Base-by-base conservation (phyloP, 1,140 invertebrate species). In the Atta colombica region DNA sequence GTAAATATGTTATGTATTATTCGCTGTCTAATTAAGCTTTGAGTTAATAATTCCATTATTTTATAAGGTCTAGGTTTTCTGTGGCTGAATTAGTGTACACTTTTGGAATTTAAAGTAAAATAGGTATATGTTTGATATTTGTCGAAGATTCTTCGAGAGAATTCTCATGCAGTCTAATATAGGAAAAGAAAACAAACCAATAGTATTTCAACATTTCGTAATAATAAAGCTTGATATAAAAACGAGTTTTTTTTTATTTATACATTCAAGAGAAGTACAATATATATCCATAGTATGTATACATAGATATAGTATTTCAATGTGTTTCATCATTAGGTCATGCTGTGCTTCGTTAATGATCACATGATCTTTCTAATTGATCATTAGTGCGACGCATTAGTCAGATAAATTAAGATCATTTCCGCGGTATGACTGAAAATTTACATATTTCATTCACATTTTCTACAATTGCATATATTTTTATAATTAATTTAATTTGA, bases 331-430 rank as follows among this genome's bases (percentile, higher is more conserved):
- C 2, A 25, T 77, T 77, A 61, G 7, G 1, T 77, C 16, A 39
- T 28, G 12, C 12, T 25, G 8, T 25, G 14, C 3, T 45, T 21
- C 16, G 10, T 39, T 45, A 63, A 28, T 51, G 21, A 61, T 28
- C 58, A 45, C 39, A 25, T 49, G 39, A 49, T 63, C 21, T 63
- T 28, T 8, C 25, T 31, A 49, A 77, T 63, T 45, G 2, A 45
- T 49, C 3, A 12, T 45, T 21, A 4, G 2, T 31, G 31, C 3
- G 16, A 77, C 3, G 14, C 4, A 10, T 25, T 63, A 14, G 4
- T 53, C 4, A 63, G 61, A 63, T 16, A 63, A 49, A 77, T 77
- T 28, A 65, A 65, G 14, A 49, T 21, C 31, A 10, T 60, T 45
- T 39, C 2, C 7, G 35, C 16, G 4, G 8, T 6, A 6, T 28